Percentiles rank a stretch among this genome's conserved stretches.
phyloP scores from a whole-genome alignment of 2,113 vertebrate species.

The Tragelaphus imberbis region DNA sequence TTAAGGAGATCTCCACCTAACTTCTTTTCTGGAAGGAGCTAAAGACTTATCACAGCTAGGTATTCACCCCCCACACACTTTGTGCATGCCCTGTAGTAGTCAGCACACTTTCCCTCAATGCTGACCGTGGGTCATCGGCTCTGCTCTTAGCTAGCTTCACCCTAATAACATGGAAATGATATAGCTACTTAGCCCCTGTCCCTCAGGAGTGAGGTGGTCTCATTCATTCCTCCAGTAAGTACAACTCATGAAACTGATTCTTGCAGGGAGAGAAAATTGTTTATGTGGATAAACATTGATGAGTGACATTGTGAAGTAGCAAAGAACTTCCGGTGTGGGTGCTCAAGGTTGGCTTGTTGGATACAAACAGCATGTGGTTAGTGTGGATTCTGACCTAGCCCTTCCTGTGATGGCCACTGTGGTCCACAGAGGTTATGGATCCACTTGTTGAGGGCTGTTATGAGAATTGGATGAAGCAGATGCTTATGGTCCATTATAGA shows the following conservation, averaged over 20 bases:
- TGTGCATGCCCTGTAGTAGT: rapidly evolving
- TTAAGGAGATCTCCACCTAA: background rate
- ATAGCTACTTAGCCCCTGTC: background rate
- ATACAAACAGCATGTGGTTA: rapidly evolving
- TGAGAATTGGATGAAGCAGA: background rate
- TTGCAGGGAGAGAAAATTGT: constrained; percentile 30
- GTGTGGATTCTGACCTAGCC: background rate
- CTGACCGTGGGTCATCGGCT: background rate
- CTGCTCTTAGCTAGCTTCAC: background rate
- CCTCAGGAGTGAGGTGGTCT: background rate
- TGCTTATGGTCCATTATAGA: rapidly evolving
- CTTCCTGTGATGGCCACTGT: rapidly evolving
- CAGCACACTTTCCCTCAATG: background rate
- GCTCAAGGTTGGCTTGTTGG: background rate
- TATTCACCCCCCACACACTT: rapidly evolving
- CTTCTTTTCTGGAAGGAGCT: background rate
- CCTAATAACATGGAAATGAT: background rate
- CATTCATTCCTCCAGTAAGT: background rate
- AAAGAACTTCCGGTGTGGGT: background rate
- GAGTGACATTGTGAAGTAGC: background rate
- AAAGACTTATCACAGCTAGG: background rate
- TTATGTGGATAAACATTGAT: constrained; percentile 23
- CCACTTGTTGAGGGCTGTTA: background rate
- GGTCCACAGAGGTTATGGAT: background rate
- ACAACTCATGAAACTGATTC: background rate